These are phyloP conservation scores for Myiopsitta monachus DNA, from an alignment of 2,113 vertebrate genomes.

Conservation along the genomic window DNA sequence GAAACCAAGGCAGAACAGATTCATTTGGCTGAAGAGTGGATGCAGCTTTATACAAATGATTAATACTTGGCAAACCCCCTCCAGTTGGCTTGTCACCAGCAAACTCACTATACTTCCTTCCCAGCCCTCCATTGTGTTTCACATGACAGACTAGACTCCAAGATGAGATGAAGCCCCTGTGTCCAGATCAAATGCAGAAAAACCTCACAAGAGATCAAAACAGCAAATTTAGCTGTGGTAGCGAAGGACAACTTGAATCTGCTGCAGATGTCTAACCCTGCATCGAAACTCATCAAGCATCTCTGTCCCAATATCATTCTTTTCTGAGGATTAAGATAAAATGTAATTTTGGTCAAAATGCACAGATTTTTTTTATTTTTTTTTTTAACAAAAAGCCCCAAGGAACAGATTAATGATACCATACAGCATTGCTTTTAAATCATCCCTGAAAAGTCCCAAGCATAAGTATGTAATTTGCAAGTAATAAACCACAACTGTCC, in stretches of 20 bases:
- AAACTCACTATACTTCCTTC: conserved; percentile 56
- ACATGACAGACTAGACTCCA: background rate
- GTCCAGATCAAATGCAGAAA: background rate
- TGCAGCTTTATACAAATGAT: conserved; percentile 56
- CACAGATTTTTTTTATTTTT: background rate
- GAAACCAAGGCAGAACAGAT: conserved; percentile 55
- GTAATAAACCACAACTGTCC: background rate
- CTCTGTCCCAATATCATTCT: background rate
- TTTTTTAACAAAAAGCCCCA: background rate
- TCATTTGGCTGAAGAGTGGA: conserved; percentile 50
- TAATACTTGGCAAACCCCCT: conserved; percentile 58
- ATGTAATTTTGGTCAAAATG: background rate
- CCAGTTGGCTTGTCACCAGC: conserved; percentile 43
- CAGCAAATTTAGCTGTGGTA: background rate
- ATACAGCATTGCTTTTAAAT: background rate
- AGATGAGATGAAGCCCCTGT: conserved; percentile 15
- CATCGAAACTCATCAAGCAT: background rate
- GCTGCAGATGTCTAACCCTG: background rate
- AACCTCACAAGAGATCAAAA: background rate
- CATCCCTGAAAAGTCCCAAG: background rate
- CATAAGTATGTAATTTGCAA: background rate
- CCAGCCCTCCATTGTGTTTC: conserved; percentile 42
- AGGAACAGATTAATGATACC: background rate
- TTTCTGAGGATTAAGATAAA: background rate
- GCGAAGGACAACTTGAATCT: background rate